phyloP scores from a whole-genome alignment of 92 coral and sea anemone species.

The Palythoa grandis region DNA sequence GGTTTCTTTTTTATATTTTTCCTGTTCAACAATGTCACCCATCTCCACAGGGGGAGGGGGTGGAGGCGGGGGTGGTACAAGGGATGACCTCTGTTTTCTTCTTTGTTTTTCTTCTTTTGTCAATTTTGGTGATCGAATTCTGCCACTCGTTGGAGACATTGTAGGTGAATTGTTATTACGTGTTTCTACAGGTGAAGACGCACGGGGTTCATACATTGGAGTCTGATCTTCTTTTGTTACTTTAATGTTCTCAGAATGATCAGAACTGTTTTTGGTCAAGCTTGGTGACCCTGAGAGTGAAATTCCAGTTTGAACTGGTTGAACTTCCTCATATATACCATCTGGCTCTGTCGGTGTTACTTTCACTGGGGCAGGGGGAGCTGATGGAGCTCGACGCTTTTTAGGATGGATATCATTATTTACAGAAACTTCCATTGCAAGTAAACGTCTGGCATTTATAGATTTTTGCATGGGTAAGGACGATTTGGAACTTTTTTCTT shows the following conservation, averaged over 20 bases:
- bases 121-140: slow-evolving; percentile 42
- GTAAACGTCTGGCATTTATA: slow-evolving; percentile 1
- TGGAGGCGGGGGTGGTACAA: slow-evolving; percentile 80
- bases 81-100: slow-evolving; percentile 38
- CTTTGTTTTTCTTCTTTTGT: slow-evolving; percentile 51
- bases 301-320: not conserved
- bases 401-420: not conserved
- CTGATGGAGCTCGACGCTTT: slow-evolving; percentile 29
- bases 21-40: slow-evolving; percentile 1
- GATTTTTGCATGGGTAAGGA: not conserved
- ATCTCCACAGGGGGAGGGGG: slow-evolving; percentile 70
- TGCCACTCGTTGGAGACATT: slow-evolving; percentile 6
- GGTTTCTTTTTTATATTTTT: not conserved
- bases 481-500: slow-evolving; percentile 21
- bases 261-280: not conserved
- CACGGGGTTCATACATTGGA: slow-evolving; percentile 44
- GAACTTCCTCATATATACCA: slow-evolving; percentile 6
- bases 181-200: slow-evolving; percentile 39
- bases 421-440: not conserved
- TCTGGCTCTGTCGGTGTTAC: not conserved
- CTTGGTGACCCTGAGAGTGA: not conserved
- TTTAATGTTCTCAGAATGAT: not conserved
- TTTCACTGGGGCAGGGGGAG: slow-evolving; percentile 16
- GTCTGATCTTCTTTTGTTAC: not conserved
- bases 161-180: not conserved